Base-by-base conservation (phyloP, 2,797 vertebrate species). In the Megalops cyprinoides region DNA sequence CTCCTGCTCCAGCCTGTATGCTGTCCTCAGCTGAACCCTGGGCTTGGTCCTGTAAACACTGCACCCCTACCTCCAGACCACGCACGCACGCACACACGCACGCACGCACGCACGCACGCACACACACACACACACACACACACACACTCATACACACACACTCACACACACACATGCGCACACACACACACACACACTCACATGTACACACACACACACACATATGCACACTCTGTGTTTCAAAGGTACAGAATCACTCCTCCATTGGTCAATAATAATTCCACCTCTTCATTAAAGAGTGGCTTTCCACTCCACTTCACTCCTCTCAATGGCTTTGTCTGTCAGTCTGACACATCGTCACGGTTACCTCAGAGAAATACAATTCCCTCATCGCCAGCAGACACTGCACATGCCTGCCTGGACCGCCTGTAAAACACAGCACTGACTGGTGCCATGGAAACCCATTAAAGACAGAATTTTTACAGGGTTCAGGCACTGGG, bases 81-180 rank as follows among this genome's bases (percentile, higher is more conserved):
- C 84, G 81, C 86, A 87, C 85, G 88, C 82, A 78, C 81, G 85
- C 88, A 90, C 89, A 91, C 89, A 88, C 88, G 76, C 85, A 85
- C 90, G 87, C 89, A 90, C 90, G 46, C 9, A n/a, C 76, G 86
- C 82, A 58, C 79, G 71, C 74, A 80, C 74, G 71, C 82, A 67
- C 37, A 23, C 79, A 81, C 74, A 78, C 28, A 60, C 44, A 20
- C 60, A 82, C 78, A 53, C 58, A 67, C 31, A 76, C 44, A 25
- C 49, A 51, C 0, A 55, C 53, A 77, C n/a, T 48, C n/a, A 49
- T 25, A 55, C 28, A 23, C 44, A 18, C 8, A 25, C 14, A 31
- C 1, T 53, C 48, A 53, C 28, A 31, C 48, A 75, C 42, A 39
- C 31, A 46, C 53, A 73, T 37, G 44, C 39, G 44, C 20, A 44